These are phyloP conservation scores for Lacanobia oleracea DNA, from an alignment of 2,888 invertebrate genomes.

Conservation along the genomic window DNA sequence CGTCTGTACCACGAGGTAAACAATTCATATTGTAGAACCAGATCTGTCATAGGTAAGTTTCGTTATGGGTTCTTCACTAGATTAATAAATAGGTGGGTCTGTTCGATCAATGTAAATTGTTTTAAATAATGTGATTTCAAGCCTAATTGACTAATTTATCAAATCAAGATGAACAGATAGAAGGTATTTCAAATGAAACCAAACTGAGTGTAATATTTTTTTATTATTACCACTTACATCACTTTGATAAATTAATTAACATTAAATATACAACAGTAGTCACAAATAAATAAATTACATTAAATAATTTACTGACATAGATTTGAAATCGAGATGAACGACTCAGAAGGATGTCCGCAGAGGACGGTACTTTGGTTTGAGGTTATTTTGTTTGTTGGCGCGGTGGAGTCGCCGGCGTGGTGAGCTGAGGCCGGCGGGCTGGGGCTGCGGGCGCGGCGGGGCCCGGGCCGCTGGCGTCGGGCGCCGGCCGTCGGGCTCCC, in stretches of 20 bases:
- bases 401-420: slow-evolving; percentile 67
- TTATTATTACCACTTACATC: slow-evolving; percentile 84
- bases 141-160: neutral
- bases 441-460: slow-evolving; percentile 18
- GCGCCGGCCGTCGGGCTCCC: slow-evolving; percentile 40
- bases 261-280: slow-evolving; percentile 86
- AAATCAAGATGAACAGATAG: neutral
- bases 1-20: neutral
- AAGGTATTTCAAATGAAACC: slow-evolving; percentile 75
- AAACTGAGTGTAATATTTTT: slow-evolving; percentile 79
- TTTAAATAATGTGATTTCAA: neutral
- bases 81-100: neutral
- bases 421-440: slow-evolving; percentile 45
- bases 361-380: slow-evolving; percentile 88
- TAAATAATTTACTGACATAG: slow-evolving; percentile 90
- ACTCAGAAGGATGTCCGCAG: slow-evolving; percentile 79
- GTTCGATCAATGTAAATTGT: neutral
- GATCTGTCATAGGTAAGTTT: neutral
- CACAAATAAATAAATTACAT: slow-evolving; percentile 90
- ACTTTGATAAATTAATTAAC: slow-evolving; percentile 86
- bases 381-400: slow-evolving; percentile 82
- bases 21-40: neutral
- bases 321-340: slow-evolving; percentile 83
- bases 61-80: neutral
- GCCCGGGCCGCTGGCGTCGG: slow-evolving; percentile 6